A percentile compares a stretch with the other conserved stretches of the same genome.
These are phyloP conservation scores for Alca torda DNA, from an alignment of 2,797 vertebrate genomes.

Conservation along the genomic window DNA sequence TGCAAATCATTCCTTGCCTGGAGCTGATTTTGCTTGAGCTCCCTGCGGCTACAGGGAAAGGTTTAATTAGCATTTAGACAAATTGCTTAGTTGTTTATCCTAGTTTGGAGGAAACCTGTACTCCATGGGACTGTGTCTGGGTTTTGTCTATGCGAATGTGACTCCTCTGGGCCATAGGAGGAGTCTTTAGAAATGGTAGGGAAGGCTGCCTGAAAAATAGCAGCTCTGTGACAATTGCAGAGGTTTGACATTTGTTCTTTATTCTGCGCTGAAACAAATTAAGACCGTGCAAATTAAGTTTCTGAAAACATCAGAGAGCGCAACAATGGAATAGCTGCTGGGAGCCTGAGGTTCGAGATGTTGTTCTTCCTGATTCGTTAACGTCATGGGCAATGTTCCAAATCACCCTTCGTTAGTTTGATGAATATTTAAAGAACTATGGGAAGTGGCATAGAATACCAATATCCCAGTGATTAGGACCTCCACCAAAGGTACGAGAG, in stretches of 20 bases:
- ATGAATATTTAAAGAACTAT: conserved; percentile 5
- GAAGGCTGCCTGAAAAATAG: background rate
- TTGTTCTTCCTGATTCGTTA: background rate
- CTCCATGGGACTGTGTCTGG: background rate
- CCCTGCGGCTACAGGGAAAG: background rate
- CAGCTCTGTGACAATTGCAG: background rate
- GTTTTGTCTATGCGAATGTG: background rate
- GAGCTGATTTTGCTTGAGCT: background rate
- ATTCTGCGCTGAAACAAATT: background rate
- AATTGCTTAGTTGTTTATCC: background rate
- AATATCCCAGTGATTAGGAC: background rate
- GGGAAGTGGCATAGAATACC: background rate
- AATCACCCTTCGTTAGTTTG: background rate
- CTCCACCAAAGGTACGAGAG: background rate
- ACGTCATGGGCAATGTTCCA: background rate
- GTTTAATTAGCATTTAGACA: background rate
- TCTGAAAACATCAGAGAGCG: conserved; percentile 16
- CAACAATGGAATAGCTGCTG: conserved; percentile 5
- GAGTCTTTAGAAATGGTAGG: background rate
- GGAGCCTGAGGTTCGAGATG: background rate
- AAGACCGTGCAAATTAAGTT: conserved; percentile 17
- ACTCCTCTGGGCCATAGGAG: background rate
- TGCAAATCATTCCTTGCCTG: background rate
- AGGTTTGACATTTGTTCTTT: background rate
- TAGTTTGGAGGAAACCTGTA: background rate